phyloP scores from a whole-genome alignment of 1,140 invertebrate species.

The Drosophila elegans region DNA sequence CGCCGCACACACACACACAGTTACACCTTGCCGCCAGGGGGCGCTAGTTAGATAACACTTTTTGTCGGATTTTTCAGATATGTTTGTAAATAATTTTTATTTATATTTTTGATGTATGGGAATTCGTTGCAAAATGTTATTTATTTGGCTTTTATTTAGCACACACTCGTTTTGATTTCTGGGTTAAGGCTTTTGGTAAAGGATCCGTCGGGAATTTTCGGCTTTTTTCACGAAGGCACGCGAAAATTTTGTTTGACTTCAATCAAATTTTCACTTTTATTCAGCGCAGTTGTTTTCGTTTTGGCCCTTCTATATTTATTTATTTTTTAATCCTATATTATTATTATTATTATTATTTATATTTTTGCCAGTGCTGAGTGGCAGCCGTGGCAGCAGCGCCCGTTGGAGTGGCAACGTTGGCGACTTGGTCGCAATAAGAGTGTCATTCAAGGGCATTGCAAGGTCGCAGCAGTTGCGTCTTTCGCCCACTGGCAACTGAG shows the following conservation, averaged over 20 bases:
- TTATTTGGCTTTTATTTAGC: slow-evolving; percentile 8
- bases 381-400: slow-evolving; percentile 75
- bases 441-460: slow-evolving; percentile 85
- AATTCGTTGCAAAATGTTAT: neutral
- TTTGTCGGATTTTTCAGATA: slow-evolving; percentile 20
- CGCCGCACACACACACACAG: slow-evolving; percentile 20
- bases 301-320: slow-evolving; percentile 7
- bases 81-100: slow-evolving; percentile 18
- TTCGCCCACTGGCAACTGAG: slow-evolving; percentile 67
- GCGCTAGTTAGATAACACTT: slow-evolving; percentile 68
- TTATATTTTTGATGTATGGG: neutral
- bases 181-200: slow-evolving; percentile 28
- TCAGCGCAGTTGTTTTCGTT: slow-evolving; percentile 2
- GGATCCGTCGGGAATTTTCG: slow-evolving; percentile 36
- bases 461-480: slow-evolving; percentile 81
- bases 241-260: slow-evolving; percentile 10
- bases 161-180: slow-evolving; percentile 34
- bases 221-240: slow-evolving; percentile 32
- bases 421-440: slow-evolving; percentile 83
- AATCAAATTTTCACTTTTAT: slow-evolving; percentile 21
- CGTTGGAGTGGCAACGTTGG: slow-evolving; percentile 70
- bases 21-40: slow-evolving; percentile 33
- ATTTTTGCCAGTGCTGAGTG: slow-evolving; percentile 68
- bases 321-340: slow-evolving; percentile 1
- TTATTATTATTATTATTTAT: slow-evolving; percentile 24